A percentile compares a stretch with the other conserved stretches of the same genome.
These are phyloP conservation scores for Capricornis sumatraensis DNA, from an alignment of 2,113 vertebrate species.

Conservation along the genomic window DNA sequence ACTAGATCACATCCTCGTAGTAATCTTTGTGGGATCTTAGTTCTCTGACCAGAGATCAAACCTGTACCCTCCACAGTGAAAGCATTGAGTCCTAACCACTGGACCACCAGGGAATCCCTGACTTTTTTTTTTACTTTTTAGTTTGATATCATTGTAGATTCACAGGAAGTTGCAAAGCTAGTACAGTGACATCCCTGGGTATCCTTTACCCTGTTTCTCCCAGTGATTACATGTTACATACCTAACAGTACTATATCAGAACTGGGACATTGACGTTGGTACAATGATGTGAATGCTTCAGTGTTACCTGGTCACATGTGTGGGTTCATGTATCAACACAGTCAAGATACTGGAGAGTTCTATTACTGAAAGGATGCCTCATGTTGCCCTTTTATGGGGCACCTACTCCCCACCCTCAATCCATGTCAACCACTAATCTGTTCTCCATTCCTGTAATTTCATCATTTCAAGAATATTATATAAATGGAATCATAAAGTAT, in stretches of 20 bases:
- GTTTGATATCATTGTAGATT: conserved; percentile 20
- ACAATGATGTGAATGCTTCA: not conserved
- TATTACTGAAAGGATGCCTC: not conserved
- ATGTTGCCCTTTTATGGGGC: not conserved
- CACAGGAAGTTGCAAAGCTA: not conserved
- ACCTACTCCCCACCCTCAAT: not conserved
- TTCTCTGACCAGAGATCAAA: not conserved
- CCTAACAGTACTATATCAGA: not conserved
- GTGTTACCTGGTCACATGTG: not conserved
- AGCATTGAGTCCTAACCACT: not conserved
- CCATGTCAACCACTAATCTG: not conserved
- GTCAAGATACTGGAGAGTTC: not conserved
- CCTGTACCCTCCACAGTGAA: not conserved
- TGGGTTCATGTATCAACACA: not conserved
- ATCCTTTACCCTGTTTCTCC: not conserved
- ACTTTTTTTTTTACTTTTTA: not conserved
- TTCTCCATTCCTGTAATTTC: conserved; percentile 2
- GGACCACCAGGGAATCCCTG: not conserved
- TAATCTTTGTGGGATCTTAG: not conserved
- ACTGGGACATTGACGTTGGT: not conserved
- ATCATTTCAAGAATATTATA: conserved; percentile 22
- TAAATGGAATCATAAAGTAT: not conserved
- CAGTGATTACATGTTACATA: not conserved
- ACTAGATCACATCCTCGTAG: not conserved
- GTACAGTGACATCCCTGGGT: not conserved